Evolutionary conservation across 37 sponge, comb jelly and placozoan species (phyloP).

Genomic region (Theonella swinhoei): DNA sequence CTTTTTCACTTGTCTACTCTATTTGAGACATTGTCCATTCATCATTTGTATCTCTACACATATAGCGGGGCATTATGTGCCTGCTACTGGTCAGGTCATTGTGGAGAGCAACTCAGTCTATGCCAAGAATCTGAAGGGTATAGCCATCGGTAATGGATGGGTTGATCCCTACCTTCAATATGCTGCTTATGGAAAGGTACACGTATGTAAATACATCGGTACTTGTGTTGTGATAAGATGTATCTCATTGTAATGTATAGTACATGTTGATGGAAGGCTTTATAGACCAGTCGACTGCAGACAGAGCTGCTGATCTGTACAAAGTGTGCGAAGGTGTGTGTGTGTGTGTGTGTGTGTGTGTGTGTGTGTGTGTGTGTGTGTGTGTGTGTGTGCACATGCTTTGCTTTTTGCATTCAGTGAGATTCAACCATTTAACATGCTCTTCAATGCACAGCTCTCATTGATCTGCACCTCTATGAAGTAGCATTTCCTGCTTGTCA

Average conservation of each 20-base stretch:
- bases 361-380: no score
- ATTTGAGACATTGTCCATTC: not conserved
- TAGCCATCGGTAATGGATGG: constrained; percentile 93
- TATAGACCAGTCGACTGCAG: constrained; percentile 51
- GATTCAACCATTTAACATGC: not conserved
- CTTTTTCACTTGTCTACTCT: not conserved
- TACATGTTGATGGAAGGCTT: constrained; percentile 51
- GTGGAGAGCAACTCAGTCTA: constrained; percentile 72
- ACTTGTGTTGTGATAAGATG: not conserved
- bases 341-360: no score
- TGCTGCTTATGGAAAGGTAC: constrained; percentile 61
- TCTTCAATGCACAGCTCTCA: constrained; percentile 2
- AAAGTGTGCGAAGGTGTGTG: constrained; percentile 67
- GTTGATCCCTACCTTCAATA: constrained; percentile 89
- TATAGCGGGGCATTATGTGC: constrained; percentile 91
- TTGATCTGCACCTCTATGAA: constrained; percentile 53
- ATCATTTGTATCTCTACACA: not conserved
- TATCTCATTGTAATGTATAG: constrained; percentile 1
- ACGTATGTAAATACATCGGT: not conserved
- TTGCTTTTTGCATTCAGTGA: no score
- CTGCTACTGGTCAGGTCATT: constrained; percentile 85
- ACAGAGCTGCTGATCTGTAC: constrained; percentile 53
- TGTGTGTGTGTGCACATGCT: no score
- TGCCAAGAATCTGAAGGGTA: constrained; percentile 86
- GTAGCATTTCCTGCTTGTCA: constrained; percentile 70